phyloP scores from a whole-genome alignment of 2,888 invertebrate species.

The Antheraea yamamai region DNA sequence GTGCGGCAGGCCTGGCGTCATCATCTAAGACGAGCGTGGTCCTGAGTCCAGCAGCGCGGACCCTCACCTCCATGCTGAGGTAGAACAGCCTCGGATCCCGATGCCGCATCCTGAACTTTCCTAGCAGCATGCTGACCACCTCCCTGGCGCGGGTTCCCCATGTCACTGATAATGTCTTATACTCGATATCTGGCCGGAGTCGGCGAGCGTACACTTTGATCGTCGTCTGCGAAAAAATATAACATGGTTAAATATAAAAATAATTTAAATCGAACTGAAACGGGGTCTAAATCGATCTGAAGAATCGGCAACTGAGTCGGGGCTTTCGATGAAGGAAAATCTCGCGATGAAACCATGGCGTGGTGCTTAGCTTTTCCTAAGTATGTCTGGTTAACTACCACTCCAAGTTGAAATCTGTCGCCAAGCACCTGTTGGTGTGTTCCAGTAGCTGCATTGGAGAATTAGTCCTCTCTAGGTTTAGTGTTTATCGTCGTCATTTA shows the following conservation, averaged over 20 bases:
- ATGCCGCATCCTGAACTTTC: constrained; percentile 95
- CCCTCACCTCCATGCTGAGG: constrained; percentile 96
- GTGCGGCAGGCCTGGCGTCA: constrained; percentile 93
- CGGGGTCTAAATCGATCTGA: too few relatives aligned
- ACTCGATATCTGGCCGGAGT: constrained; percentile 95
- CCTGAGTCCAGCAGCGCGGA: constrained; percentile 90
- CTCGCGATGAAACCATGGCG: too few relatives aligned
- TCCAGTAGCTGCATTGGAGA: too few relatives aligned
- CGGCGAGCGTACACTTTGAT: constrained; percentile 95
- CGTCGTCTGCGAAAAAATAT: constrained; percentile 85
- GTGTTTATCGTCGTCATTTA: too few relatives aligned
- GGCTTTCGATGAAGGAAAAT: background rate
- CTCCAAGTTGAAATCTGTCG: too few relatives aligned
- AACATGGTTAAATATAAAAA: background rate
- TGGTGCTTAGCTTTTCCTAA: too few relatives aligned
- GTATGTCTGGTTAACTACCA: too few relatives aligned
- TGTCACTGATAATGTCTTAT: constrained; percentile 95
- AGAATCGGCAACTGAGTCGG: too few relatives aligned
- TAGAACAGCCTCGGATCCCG: constrained; percentile 96
- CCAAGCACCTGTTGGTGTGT: too few relatives aligned
- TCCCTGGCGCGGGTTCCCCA: constrained; percentile 94
- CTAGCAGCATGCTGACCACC: constrained; percentile 91
- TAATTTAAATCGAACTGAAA: background rate
- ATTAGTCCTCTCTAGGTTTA: too few relatives aligned
- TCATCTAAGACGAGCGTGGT: constrained; percentile 93